Evolutionary conservation across 2,888 invertebrate species (phyloP).

Genomic region (Pterostichus niger): DNA sequence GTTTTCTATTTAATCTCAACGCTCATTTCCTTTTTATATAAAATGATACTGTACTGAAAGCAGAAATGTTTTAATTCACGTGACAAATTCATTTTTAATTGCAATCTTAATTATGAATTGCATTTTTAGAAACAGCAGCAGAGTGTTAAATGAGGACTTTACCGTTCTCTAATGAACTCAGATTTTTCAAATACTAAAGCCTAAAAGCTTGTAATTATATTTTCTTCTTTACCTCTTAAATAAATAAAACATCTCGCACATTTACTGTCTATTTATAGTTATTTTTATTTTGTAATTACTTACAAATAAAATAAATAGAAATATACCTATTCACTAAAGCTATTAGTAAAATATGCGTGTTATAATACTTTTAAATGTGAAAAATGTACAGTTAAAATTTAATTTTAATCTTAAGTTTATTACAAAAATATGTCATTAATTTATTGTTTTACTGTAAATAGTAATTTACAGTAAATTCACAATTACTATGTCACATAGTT

Average conservation of each 20-base stretch:
- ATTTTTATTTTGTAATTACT: not conserved
- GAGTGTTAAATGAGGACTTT: slow-evolving; percentile 14
- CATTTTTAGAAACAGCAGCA: slow-evolving; percentile 12
- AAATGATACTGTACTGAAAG: slow-evolving; percentile 22
- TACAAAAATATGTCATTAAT: too few relatives aligned
- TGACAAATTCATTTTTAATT: slow-evolving; percentile 63
- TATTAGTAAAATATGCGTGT: too few relatives aligned
- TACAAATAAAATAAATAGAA: too few relatives aligned
- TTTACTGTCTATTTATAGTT: not conserved
- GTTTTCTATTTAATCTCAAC: not conserved
- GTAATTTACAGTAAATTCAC: too few relatives aligned
- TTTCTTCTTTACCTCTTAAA: slow-evolving; percentile 15
- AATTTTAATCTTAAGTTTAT: too few relatives aligned
- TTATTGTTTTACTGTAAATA: too few relatives aligned
- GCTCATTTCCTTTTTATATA: not conserved
- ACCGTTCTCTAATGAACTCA: slow-evolving; percentile 31
- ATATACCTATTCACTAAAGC: too few relatives aligned
- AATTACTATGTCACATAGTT: too few relatives aligned
- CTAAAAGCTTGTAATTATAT: slow-evolving; percentile 27
- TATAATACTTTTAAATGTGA: too few relatives aligned
- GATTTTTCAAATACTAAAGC: not conserved
- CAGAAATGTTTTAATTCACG: slow-evolving; percentile 42
- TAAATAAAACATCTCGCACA: not conserved
- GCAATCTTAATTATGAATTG: slow-evolving; percentile 42
- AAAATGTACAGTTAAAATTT: too few relatives aligned